phyloP scores from a whole-genome alignment of 1,140 invertebrate genomes.

The Rhagoletis pomonella region DNA sequence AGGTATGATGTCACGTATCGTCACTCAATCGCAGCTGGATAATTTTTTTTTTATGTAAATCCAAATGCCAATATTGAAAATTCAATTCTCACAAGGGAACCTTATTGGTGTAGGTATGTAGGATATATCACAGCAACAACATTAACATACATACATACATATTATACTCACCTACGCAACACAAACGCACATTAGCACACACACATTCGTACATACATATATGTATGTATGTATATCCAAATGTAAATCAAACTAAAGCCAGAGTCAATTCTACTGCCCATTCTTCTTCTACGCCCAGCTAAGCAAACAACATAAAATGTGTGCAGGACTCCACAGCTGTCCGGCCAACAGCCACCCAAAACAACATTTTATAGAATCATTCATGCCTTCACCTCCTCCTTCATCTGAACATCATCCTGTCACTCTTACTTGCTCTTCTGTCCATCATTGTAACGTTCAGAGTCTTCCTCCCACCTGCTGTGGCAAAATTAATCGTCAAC shows the following conservation, averaged over 20 bases:
- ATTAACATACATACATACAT: neutral
- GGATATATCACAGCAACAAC: neutral
- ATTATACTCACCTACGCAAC: neutral
- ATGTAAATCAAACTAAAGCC: neutral
- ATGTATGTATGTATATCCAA: no score
- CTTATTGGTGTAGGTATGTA: neutral
- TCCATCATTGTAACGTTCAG: neutral
- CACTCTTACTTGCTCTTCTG: neutral
- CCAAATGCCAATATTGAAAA: conserved; percentile 47
- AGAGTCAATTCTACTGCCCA: neutral
- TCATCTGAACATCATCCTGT: neutral
- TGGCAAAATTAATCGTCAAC: conserved; percentile 50
- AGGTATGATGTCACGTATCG: conserved; percentile 41
- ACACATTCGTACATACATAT: neutral
- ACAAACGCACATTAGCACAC: neutral
- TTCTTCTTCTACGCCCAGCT: neutral
- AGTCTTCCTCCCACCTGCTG: conserved; percentile 11
- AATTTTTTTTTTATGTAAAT: conserved; percentile 37
- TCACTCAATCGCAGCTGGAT: conserved; percentile 30
- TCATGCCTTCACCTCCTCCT: neutral
- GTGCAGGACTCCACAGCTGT: neutral
- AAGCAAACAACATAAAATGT: conserved; percentile 34
- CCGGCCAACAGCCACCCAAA: conserved; percentile 2
- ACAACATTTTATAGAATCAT: neutral
- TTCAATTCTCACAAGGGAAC: neutral